Conservation (phyloP, 2,888 invertebrate species). For the Macropis europaea region DNA sequence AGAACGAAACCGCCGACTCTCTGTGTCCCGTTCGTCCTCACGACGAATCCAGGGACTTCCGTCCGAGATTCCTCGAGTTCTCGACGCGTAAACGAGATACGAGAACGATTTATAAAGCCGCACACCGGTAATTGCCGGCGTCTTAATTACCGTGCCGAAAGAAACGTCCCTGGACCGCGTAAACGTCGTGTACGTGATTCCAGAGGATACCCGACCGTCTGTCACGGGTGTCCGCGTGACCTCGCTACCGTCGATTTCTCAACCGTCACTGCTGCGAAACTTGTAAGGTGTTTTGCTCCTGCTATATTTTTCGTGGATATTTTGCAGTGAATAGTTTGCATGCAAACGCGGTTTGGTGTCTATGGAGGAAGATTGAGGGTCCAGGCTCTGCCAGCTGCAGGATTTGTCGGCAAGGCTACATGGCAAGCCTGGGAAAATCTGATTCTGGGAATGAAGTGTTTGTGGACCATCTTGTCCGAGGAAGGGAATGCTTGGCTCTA, state of each 20-base stretch:
- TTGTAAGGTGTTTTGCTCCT: no score
- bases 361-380: no score
- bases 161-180: conserved; percentile 15
- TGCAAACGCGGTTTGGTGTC: no score
- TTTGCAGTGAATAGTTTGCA: no score
- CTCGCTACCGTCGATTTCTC: not conserved
- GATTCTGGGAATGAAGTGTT: no score
- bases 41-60: conserved; percentile 2
- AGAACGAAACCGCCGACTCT: not conserved
- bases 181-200: not conserved
- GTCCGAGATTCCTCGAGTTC: conserved; percentile 29
- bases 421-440: no score
- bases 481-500: no score
- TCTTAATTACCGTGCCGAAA: conserved; percentile 55
- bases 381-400: no score
- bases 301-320: no score
- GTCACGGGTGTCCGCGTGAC: not conserved
- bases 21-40: not conserved
- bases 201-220: not conserved
- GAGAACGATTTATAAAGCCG: conserved; percentile 49
- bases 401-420: no score
- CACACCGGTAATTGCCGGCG: conserved; percentile 43
- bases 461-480: no score
- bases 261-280: no score
- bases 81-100: conserved; percentile 8